Base-by-base conservation (phyloP, 2,113 vertebrate genomes). In the Ochotona curzoniae region DNA sequence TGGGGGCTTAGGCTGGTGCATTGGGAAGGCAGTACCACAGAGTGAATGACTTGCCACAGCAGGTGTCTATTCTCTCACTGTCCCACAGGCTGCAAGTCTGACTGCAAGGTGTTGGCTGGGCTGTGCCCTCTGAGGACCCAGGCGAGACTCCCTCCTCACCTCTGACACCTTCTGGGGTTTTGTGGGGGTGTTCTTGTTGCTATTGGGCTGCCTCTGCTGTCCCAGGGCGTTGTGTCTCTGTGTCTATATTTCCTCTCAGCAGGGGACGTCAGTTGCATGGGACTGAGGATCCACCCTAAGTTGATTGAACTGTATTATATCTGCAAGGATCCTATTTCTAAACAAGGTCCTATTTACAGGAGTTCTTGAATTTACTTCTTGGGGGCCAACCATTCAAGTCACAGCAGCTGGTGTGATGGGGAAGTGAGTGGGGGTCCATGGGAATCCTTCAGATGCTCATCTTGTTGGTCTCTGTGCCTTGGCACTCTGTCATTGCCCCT, bases 121-220 rank as follows among this genome's bases (percentile, higher is more conserved):
- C 23, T 0, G 0, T 3, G 32, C 5, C 49, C 1, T 13, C 49
- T 5, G 1, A 63, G 38, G 69, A 54, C 20, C 64, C 30, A 0
- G 28, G 8, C 51, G n/a, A 20, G 9, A 60, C 4, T 13, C 3
- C 47, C 76, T 84, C 47, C 25, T 61, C 1, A 2, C 25, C 3
- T 82, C 60, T 70, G 60, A n/a, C 8, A 5, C 17, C 21, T 61
- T 20, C 32, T 23, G 70, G 35, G 13, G n/a, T n/a, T 64, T 25
- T 0, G 0, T 0, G 0, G 57, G 30, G 4, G 8, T 44, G 38
- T 44, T 67, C 69, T 74, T 80, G 5, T 9, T 67, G 70, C n/a
- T 18, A 67, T 61, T 5, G 7, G 0, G 6, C 32, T 64, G 81
- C 28, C 60, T 61, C 44, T n/a, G 1, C 17, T 14, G 44, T 93